Base-by-base conservation (phyloP, 2,888 invertebrate genomes). In the Leptura quadrifasciata region DNA sequence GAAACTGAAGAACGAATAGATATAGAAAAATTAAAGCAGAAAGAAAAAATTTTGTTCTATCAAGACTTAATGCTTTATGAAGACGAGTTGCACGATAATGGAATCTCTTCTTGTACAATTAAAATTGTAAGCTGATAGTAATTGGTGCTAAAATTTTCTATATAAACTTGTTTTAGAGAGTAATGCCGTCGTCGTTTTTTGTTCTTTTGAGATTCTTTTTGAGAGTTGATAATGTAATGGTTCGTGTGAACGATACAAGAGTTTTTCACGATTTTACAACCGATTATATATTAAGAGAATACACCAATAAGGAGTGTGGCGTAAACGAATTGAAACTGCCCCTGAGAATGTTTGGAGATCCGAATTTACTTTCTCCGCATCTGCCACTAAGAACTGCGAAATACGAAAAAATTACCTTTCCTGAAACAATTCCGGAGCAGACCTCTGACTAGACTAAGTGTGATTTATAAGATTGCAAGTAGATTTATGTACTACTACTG, bases 61-160 rank as follows among this genome's bases (percentile, higher is more conserved):
- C 95, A 97, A 83, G 98, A 99, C 88, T 90, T 99, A 39, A 95
- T 96, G 74, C 90, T 99, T 52, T 99, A 96, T 91, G 99, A 99
- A 90, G 99, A 99, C 91, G 99, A 99, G 89, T 90, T 99, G 63
- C 98, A 98, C 87, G 99, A 99, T 90, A 97, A 99, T 91, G 99
- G 99, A 17, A 94, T 96, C 72, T 96, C 99, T 1, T 94, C 95
- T 69, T 92, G 95, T 83, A 95, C 94, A 79, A 96, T 97, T 0
- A 98, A 98, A 94, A 96, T 99, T 91, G 98, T 98, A 91, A 93
- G 94, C 91, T 10, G n/a, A 35, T 10, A 71, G 54, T 69, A 39
- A 20, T 8, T 21, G 21, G 10, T 12, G 2, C 15, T 21, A 20
- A 20, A 20, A 20, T 20, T 47, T 47, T 47, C 5, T 47, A 47